phyloP scores from a whole-genome alignment of 2,113 vertebrate genomes.

The human (Homo sapiens) region GRCh38 chr11:103581501-103582000 shows the following conservation, averaged over 20 bases:
- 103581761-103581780: background rate
- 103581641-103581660: background rate
- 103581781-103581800: background rate
- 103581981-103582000: background rate
- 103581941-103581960: background rate
- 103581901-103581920: background rate
- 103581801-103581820: background rate
- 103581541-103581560: background rate
- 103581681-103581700: background rate
- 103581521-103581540: background rate
- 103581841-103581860: background rate
- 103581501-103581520: background rate
- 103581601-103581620: background rate
- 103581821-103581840: constrained; percentile 18
- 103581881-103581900: background rate
- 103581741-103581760: background rate
- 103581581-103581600: background rate
- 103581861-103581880: background rate
- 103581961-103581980: constrained; percentile 31
- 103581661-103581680: constrained; percentile 9
- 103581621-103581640: background rate
- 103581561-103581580: background rate
- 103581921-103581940: background rate
- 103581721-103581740: background rate
- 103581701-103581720: background rate